Base-by-base conservation (phyloP, 2,797 vertebrate species). In the Cryptoprocta ferox region DNA sequence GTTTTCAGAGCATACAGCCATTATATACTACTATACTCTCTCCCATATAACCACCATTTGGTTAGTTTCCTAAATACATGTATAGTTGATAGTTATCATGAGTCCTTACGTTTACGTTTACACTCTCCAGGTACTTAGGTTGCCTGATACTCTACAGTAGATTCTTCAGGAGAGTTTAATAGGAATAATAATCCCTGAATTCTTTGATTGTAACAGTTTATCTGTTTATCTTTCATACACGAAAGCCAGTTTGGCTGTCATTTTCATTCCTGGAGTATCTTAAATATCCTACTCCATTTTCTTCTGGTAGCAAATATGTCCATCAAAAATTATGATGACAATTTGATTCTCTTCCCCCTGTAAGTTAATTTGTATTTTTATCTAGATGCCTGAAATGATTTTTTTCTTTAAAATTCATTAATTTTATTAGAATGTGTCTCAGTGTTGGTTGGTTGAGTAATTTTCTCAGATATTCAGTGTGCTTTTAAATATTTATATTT, bases 281-380 rank as follows among this genome's bases (percentile, higher is more conserved):
- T 87, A 68, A 82, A 83, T 39, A 68, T n/a, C 42, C 5, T 79
- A 42, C 5, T 63, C 10, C 14, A 79, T 56, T 70, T 89, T 85
- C 26, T 87, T 90, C 16, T 91, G 19, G 1, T 56, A 82, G 59
- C 65, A 90, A 82, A 76, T 35, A 45, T 3, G 1, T n/a, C 13
- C 78, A 21, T 65, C 53, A 56, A 70, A 92, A 93, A 83, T 9
- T 45, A 39, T 84, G 12, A 93, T 11, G 15, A 32, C 2, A 68
- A 91, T 75, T 56, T 63, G 14, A 50, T 35, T 90, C 18, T 87
- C 42, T 84, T 80, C 83, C 18, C 18, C 11, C 63, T 65, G 11
- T n/a, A 70, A 78, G 18, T 71, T 82, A 87, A 30, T 91, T 14
- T 87, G 21, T 21, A 81, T 79, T 95, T 97, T 93, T 81, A 81